A percentile compares a stretch with the other conserved stretches of the same genome.
phyloP scores from a whole-genome alignment of 2,888 invertebrate species.

The Ommatoiulus sabulosus region DNA sequence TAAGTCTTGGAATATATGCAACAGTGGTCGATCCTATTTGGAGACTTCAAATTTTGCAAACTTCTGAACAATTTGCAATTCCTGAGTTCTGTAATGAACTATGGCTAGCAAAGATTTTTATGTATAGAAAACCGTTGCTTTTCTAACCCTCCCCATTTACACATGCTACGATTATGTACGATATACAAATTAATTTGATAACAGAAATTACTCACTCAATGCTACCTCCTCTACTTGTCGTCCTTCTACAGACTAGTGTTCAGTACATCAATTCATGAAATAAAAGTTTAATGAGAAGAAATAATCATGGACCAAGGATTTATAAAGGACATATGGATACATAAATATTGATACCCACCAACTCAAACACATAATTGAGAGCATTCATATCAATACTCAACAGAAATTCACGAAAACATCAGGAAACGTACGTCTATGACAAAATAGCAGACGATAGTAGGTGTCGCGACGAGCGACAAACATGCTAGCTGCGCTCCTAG shows the following conservation, averaged over 20 bases:
- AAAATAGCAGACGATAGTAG: neutral
- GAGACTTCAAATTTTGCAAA: too few relatives aligned
- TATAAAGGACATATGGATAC: neutral
- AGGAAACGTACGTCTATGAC: neutral
- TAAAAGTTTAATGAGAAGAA: neutral
- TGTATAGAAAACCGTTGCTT: too few relatives aligned
- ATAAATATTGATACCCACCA: slow-evolving; percentile 46
- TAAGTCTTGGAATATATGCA: too few relatives aligned
- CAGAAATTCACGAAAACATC: neutral
- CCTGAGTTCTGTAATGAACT: too few relatives aligned
- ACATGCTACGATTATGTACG: too few relatives aligned
- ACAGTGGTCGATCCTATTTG: too few relatives aligned
- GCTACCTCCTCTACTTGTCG: slow-evolving; percentile 90
- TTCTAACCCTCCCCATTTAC: too few relatives aligned
- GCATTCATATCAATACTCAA: slow-evolving; percentile 56
- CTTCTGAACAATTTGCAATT: too few relatives aligned
- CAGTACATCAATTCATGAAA: neutral
- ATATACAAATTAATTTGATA: neutral
- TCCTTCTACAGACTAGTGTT: slow-evolving; percentile 55
- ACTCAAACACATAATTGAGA: slow-evolving; percentile 54
- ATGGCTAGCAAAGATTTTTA: too few relatives aligned
- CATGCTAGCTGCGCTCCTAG: neutral
- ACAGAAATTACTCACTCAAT: slow-evolving; percentile 70
- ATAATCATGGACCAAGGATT: neutral
- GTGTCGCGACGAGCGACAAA: too few relatives aligned